Conservation (phyloP, 2,888 invertebrate species). For the Norana najaformis region DNA sequence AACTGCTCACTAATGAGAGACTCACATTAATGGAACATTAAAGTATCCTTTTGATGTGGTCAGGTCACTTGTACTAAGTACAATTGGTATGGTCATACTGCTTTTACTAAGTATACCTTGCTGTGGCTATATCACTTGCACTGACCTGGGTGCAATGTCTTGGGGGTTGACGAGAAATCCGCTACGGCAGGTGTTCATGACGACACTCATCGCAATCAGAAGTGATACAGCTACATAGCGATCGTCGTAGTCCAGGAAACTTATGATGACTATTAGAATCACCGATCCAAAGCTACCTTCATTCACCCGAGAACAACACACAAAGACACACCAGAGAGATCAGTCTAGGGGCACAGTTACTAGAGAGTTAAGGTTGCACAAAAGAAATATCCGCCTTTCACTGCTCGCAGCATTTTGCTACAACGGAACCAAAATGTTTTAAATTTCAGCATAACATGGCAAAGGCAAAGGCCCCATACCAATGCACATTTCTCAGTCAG, state of each 20-base stretch:
- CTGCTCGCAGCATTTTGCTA: too few relatives aligned
- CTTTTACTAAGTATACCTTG: not conserved
- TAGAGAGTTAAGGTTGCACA: too few relatives aligned
- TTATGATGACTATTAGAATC: conserved; percentile 32
- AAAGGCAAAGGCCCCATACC: too few relatives aligned
- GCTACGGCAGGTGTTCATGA: conserved; percentile 58
- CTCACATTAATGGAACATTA: too few relatives aligned
- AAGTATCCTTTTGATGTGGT: too few relatives aligned
- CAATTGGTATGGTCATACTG: not conserved
- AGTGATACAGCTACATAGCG: conserved; percentile 74
- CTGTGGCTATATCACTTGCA: not conserved
- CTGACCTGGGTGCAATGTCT: conserved; percentile 28
- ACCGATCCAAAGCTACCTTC: conserved; percentile 7
- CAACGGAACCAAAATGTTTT: too few relatives aligned
- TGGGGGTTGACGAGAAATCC: conserved; percentile 25
- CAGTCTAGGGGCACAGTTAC: too few relatives aligned
- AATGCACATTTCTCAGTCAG: too few relatives aligned
- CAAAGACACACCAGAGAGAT: not conserved
- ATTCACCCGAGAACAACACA: not conserved
- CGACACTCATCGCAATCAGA: conserved; percentile 91
- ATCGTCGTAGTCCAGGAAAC: conserved; percentile 32
- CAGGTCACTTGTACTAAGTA: not conserved
- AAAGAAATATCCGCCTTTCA: too few relatives aligned
- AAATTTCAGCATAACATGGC: too few relatives aligned
- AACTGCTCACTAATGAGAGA: too few relatives aligned